Percentiles rank a stretch among this genome's conserved stretches.
Evolutionary conservation across 2,888 invertebrate genomes (phyloP).

Genomic region (Cosmopolites sordidus): DNA sequence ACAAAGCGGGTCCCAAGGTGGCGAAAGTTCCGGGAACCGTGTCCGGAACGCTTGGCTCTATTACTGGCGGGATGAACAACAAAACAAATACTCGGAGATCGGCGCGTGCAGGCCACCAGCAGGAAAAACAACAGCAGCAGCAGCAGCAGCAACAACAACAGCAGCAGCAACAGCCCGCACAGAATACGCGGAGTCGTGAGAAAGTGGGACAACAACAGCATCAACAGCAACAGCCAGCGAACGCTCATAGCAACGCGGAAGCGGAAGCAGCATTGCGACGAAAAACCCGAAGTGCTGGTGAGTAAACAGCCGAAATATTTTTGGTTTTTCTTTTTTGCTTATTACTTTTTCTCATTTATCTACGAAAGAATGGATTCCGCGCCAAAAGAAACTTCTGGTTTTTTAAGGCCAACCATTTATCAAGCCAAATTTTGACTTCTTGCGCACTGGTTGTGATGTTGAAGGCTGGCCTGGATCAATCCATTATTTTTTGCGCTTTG

Average conservation of each 20-base stretch:
- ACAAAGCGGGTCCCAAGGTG: constrained; percentile 12
- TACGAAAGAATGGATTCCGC: no score
- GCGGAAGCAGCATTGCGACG: constrained; percentile 48
- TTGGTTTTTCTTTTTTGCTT: background rate
- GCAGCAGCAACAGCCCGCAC: constrained; percentile 25
- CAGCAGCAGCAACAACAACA: constrained; percentile 16
- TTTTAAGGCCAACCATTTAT: no score
- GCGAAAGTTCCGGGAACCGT: constrained; percentile 13
- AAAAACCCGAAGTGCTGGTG: constrained; percentile 70
- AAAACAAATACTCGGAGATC: constrained; percentile 29
- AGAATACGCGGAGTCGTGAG: constrained; percentile 24
- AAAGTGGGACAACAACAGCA: constrained; percentile 20
- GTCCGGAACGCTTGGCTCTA: constrained; percentile 14
- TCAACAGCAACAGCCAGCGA: constrained; percentile 5
- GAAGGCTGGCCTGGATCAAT: no score
- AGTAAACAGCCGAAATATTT: no score
- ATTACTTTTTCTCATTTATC: background rate
- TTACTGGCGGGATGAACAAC: constrained; percentile 27
- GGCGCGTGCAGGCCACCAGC: constrained; percentile 25
- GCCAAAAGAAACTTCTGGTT: no score
- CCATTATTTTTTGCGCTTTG: no score
- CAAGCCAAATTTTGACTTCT: no score
- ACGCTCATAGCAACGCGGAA: constrained; percentile 26
- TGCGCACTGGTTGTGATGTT: no score
- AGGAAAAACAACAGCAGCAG: background rate